These are phyloP conservation scores for Altica lythri DNA, from an alignment of 2,888 invertebrate genomes.

Conservation along the genomic window DNA sequence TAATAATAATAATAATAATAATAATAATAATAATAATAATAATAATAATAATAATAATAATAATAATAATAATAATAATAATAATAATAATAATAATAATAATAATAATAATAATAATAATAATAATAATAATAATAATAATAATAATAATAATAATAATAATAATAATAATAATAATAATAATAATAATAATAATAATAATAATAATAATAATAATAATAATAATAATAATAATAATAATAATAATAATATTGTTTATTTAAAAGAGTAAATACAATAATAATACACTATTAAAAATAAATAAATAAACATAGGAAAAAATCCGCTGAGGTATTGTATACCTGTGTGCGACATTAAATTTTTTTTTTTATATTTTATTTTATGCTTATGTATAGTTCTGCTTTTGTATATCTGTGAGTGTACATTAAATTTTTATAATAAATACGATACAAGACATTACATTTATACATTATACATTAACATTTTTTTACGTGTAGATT, in stretches of 20 bases:
- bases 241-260: not conserved
- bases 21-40: not conserved
- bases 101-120: not conserved
- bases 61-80: not conserved
- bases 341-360: no score
- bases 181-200: not conserved
- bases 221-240: not conserved
- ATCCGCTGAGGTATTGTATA: no score
- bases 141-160: not conserved
- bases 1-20: not conserved
- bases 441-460: no score
- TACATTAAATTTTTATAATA: no score
- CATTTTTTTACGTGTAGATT: no score
- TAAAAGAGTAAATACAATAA: no score
- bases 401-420: no score
- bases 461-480: no score
- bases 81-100: not conserved
- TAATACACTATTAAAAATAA: no score
- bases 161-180: not conserved
- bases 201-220: not conserved
- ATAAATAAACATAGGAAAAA: no score
- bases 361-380: no score
- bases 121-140: not conserved
- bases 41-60: not conserved
- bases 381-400: no score